A percentile compares a stretch with the other conserved stretches of the same genome.
phyloP scores from a whole-genome alignment of 2,888 invertebrate genomes.

The Phragmatobia fuliginosa region DNA sequence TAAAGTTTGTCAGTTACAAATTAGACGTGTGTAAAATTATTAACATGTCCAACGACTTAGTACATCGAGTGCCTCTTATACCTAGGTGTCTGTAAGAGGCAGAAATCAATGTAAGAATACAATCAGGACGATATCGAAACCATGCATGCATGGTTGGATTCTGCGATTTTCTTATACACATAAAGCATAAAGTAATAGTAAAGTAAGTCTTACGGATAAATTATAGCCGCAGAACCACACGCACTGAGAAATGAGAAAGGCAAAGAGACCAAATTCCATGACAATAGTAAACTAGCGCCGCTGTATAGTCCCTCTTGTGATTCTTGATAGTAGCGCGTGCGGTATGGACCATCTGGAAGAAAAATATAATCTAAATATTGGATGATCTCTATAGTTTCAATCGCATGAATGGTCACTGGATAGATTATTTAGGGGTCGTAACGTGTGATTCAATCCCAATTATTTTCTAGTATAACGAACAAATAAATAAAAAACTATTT shows the following conservation, averaged over 20 bases:
- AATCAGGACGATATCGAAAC: too few species aligned
- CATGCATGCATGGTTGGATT: too few species aligned
- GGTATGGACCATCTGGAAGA: constrained; percentile 90
- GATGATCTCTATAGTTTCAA: not conserved
- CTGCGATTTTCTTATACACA: too few species aligned
- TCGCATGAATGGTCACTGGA: not conserved
- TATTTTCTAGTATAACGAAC: too few species aligned
- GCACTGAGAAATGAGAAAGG: constrained; percentile 93
- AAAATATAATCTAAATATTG: constrained; percentile 5
- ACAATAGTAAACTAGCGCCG: constrained; percentile 93
- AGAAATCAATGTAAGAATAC: too few species aligned
- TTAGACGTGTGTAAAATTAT: not conserved
- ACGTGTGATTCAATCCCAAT: not conserved
- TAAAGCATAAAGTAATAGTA: not conserved
- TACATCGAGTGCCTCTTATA: too few species aligned
- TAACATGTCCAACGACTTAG: too few species aligned
- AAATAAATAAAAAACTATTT: too few species aligned
- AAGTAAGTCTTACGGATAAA: constrained; percentile 88
- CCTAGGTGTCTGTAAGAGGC: too few species aligned
- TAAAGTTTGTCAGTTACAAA: not conserved
- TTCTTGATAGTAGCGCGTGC: constrained; percentile 97
- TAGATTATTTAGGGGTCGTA: too few species aligned
- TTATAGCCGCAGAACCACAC: constrained; percentile 89
- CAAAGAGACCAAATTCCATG: constrained; percentile 93
- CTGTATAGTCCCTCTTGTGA: constrained; percentile 95